These are phyloP conservation scores for Hippasteria phrygiana DNA, from an alignment of 53 echinoderm and acorn worm species.

Conservation along the genomic window DNA sequence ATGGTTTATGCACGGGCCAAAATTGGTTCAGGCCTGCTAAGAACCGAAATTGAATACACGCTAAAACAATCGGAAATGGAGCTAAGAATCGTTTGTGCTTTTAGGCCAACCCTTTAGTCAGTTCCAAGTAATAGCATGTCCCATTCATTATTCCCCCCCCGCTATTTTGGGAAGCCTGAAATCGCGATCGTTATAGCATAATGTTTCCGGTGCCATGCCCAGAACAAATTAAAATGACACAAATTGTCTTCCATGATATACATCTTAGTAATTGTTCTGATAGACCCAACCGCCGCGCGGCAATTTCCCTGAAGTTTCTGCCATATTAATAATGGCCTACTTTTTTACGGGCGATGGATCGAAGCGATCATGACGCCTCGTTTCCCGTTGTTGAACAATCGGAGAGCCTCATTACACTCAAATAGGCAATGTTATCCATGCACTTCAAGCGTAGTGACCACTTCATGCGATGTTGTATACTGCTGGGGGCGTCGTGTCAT, in stretches of 20 bases:
- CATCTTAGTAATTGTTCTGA: neutral
- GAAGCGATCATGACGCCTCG: slow-evolving; percentile 62
- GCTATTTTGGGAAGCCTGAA: neutral
- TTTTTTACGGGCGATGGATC: slow-evolving; percentile 30
- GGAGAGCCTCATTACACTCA: slow-evolving; percentile 44
- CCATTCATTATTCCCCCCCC: slow-evolving; percentile 25
- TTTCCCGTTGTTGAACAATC: slow-evolving; percentile 65
- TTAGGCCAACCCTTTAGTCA: neutral
- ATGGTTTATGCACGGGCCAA: neutral
- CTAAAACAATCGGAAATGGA: slow-evolving; percentile 14
- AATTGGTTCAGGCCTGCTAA: neutral
- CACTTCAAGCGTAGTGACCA: slow-evolving; percentile 2
- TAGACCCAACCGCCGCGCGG: slow-evolving; percentile 9
- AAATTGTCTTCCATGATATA: slow-evolving; percentile 24
- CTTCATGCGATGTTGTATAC: neutral
- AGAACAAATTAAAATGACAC: slow-evolving; percentile 56
- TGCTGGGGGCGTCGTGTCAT: neutral
- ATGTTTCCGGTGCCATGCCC: slow-evolving; percentile 44
- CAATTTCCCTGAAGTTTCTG: slow-evolving; percentile 41
- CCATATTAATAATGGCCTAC: slow-evolving; percentile 40
- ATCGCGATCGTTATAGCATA: slow-evolving; percentile 28
- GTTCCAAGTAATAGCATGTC: neutral
- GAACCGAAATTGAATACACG: slow-evolving; percentile 48
- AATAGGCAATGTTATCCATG: slow-evolving; percentile 40
- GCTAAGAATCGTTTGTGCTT: slow-evolving; percentile 13